Percentiles rank a stretch among this genome's conserved stretches.
Conservation (phyloP, 2,888 invertebrate genomes). For the Dryadula phaetusa region DNA sequence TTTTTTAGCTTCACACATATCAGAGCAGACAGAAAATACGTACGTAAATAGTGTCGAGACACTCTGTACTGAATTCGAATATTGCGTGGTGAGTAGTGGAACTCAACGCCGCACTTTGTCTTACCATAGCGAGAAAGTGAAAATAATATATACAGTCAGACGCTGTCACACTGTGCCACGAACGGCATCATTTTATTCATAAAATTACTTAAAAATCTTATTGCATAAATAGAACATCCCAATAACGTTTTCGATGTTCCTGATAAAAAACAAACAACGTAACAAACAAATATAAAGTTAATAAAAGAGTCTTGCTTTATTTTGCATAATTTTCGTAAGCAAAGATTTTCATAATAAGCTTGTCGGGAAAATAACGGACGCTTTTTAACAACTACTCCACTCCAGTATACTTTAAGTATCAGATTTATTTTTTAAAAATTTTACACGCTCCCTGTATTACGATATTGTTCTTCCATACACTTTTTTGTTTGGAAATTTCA, state of each 20-base stretch:
- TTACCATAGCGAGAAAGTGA: too few relatives aligned
- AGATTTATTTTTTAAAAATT: slow-evolving; percentile 2
- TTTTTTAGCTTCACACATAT: not conserved
- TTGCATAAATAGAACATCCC: too few relatives aligned
- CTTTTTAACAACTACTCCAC: slow-evolving; percentile 21
- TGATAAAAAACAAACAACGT: too few relatives aligned
- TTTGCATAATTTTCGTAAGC: slow-evolving; percentile 28
- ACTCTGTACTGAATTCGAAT: too few relatives aligned
- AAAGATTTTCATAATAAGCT: slow-evolving; percentile 29
- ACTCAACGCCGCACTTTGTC: too few relatives aligned
- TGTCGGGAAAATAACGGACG: slow-evolving; percentile 25
- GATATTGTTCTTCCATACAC: not conserved
- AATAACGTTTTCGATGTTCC: not conserved
- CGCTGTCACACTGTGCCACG: too few relatives aligned
- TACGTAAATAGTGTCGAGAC: too few relatives aligned
- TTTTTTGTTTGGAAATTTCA: slow-evolving; percentile 12
- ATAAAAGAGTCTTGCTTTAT: slow-evolving; percentile 18
- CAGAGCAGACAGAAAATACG: too few relatives aligned
- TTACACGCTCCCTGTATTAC: slow-evolving; percentile 2
- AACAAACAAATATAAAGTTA: slow-evolving; percentile 14
- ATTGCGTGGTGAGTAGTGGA: too few relatives aligned
- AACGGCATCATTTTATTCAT: too few relatives aligned
- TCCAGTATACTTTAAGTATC: slow-evolving; percentile 19
- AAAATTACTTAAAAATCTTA: too few relatives aligned
- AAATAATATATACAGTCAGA: too few relatives aligned